phyloP scores from a whole-genome alignment of 2,797 vertebrate species.

The Pangasius djambal region DNA sequence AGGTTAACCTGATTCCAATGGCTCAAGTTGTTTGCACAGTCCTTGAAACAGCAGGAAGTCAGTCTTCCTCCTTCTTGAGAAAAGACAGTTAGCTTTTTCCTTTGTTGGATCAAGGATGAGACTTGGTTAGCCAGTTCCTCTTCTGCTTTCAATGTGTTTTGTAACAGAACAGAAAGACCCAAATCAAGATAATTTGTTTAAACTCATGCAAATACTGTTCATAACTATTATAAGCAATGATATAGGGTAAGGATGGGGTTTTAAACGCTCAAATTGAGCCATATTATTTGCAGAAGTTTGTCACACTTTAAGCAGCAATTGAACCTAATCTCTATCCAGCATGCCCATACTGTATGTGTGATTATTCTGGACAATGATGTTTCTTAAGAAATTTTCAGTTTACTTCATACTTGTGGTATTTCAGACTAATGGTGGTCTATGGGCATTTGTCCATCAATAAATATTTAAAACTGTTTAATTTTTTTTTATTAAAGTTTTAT shows the following conservation, averaged over 20 bases:
- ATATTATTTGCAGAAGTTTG: background rate
- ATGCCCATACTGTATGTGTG: background rate
- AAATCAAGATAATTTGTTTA: conserved; percentile 9
- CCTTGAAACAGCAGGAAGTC: conserved; percentile 45
- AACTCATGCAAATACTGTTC: background rate
- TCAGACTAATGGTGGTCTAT: no score
- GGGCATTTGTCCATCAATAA: background rate
- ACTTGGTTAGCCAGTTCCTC: conserved; percentile 19
- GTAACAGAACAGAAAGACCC: background rate
- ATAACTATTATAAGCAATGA: background rate
- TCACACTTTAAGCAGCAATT: background rate
- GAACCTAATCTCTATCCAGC: background rate
- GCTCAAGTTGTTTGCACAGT: background rate
- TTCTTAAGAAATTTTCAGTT: background rate
- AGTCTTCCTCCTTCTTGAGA: conserved; percentile 45
- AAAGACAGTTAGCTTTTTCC: conserved; percentile 25
- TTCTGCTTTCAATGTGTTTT: conserved; percentile 19
- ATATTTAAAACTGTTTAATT: background rate
- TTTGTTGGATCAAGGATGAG: conserved; percentile 32
- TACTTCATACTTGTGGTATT: background rate
- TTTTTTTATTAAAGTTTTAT: background rate
- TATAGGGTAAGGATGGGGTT: background rate
- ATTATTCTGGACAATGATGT: background rate
- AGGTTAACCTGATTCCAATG: background rate
- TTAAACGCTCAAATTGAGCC: background rate